A percentile compares a stretch with the other conserved stretches of the same genome.
Evolutionary conservation across 2,113 vertebrate genomes (phyloP).

Genomic region (Hippocampus guttulatus): DNA sequence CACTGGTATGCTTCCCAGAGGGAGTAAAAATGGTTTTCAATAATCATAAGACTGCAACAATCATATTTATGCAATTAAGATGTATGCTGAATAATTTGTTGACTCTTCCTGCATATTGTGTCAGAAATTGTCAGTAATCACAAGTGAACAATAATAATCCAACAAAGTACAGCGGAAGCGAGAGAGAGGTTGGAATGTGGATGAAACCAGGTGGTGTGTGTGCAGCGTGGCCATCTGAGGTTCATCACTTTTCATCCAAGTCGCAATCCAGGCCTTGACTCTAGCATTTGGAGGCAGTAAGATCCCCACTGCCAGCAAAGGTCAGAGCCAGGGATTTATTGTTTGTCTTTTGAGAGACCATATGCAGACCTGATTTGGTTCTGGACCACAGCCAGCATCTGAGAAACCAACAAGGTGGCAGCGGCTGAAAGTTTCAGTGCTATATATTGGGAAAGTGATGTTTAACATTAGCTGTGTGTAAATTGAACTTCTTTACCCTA

Average conservation of each 20-base stretch:
- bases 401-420: background rate
- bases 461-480: too few species aligned
- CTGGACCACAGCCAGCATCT: background rate
- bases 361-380: background rate
- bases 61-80: too few species aligned
- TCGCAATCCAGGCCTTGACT: background rate
- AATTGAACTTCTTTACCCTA: too few species aligned
- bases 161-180: too few species aligned
- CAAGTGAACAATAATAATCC: too few species aligned
- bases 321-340: constrained; percentile 6
- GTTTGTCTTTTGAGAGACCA: constrained; percentile 1
- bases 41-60: too few species aligned
- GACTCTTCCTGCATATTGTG: too few species aligned
- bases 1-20: too few species aligned
- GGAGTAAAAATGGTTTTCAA: too few species aligned
- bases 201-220: background rate
- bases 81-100: too few species aligned
- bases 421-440: background rate
- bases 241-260: background rate
- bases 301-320: background rate
- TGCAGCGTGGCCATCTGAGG: background rate
- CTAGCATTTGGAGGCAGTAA: background rate
- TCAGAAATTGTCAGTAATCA: too few species aligned
- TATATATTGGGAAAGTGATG: background rate
- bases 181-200: background rate